phyloP scores from a whole-genome alignment of 1,140 invertebrate genomes.

The Orussus abietinus region DNA sequence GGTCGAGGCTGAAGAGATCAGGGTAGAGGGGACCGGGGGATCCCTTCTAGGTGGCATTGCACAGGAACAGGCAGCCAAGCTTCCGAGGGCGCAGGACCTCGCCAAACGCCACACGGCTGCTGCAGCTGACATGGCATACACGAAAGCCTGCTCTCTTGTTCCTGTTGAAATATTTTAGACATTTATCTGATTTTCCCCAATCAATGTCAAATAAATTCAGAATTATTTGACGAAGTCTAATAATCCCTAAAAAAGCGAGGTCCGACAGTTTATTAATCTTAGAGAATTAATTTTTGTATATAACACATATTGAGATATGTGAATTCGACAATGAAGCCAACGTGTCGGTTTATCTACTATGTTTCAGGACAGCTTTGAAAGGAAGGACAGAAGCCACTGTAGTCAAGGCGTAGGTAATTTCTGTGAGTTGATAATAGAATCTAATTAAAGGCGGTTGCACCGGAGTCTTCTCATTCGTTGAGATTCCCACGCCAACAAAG shows the following conservation, averaged over 20 bases:
- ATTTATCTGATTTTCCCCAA: too few species aligned
- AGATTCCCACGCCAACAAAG: conserved; percentile 4
- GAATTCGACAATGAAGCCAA: not conserved
- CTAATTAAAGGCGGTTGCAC: conserved; percentile 31
- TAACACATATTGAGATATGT: too few species aligned
- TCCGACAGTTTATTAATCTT: too few species aligned
- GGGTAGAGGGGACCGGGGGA: conserved; percentile 46
- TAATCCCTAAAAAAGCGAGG: too few species aligned
- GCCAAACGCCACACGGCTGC: conserved; percentile 69
- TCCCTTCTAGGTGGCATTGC: conserved; percentile 57
- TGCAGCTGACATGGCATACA: conserved; percentile 71
- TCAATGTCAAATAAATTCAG: too few species aligned
- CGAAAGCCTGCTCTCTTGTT: conserved; percentile 72
- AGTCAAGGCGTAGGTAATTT: conserved; percentile 15
- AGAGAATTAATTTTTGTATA: too few species aligned
- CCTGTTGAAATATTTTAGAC: conserved; percentile 58
- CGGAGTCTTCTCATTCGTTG: conserved; percentile 22
- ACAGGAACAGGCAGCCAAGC: conserved; percentile 62
- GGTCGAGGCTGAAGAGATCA: conserved; percentile 36
- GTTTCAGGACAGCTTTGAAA: conserved; percentile 6
- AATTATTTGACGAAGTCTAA: too few species aligned
- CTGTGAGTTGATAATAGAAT: conserved; percentile 27
- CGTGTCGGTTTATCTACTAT: not conserved
- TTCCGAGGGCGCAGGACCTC: conserved; percentile 65
- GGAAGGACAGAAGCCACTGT: conserved; percentile 20